Evolutionary conservation across 2,888 invertebrate species (phyloP).

Genomic region (Ormyrus nitidulus): DNA sequence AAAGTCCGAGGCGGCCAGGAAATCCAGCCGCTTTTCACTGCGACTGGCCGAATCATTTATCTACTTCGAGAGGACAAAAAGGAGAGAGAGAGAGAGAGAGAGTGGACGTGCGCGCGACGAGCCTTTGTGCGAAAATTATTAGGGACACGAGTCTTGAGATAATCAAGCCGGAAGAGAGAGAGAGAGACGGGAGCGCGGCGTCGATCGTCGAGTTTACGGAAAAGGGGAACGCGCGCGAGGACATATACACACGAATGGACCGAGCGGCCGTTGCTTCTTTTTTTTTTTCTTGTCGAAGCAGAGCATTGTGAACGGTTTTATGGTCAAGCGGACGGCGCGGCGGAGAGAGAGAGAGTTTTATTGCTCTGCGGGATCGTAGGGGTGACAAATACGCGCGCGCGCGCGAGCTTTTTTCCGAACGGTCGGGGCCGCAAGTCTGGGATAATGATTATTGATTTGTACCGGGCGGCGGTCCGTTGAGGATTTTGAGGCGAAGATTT

Average conservation of each 20-base stretch:
- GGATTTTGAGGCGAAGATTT: too few relatives aligned
- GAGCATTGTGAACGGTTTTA: constrained; percentile 19
- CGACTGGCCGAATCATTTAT: constrained; percentile 41
- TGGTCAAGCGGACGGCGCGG: background rate
- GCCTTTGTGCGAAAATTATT: constrained; percentile 48
- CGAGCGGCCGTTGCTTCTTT: constrained; percentile 33
- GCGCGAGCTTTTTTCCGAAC: background rate
- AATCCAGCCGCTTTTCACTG: constrained; percentile 16
- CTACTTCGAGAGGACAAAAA: constrained; percentile 42
- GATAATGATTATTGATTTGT: too few relatives aligned
- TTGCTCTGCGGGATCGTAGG: too few relatives aligned
- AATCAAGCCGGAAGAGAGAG: constrained; percentile 37
- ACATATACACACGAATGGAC: constrained; percentile 1
- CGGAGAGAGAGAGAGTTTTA: background rate
- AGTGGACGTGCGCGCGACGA: constrained; percentile 9
- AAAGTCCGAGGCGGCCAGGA: constrained; percentile 56
- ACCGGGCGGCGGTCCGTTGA: too few relatives aligned
- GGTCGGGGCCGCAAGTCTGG: background rate
- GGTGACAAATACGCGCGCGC: background rate
- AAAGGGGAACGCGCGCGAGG: constrained; percentile 36
- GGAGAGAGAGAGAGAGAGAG: constrained; percentile 21
- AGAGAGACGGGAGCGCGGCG: background rate
- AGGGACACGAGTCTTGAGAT: constrained; percentile 49
- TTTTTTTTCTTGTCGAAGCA: background rate
- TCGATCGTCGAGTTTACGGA: constrained; percentile 12